Conservation (phyloP, 1,140 invertebrate species). For the Euschistus heros region DNA sequence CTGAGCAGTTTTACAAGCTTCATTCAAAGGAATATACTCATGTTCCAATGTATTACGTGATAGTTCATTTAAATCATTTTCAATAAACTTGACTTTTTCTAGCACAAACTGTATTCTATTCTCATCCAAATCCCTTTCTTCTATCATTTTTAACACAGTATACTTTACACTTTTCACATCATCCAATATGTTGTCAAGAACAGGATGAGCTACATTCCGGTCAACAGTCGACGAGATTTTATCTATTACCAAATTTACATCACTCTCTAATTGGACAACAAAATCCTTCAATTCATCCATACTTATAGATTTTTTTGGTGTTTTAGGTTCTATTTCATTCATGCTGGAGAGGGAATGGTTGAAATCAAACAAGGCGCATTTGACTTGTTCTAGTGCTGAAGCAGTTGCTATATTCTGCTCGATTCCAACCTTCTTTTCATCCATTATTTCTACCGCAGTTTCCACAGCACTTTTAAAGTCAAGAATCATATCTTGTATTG, state of each 20-base stretch:
- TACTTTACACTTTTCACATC: conserved; percentile 22
- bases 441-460: conserved; percentile 12
- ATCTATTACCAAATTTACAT: conserved; percentile 15
- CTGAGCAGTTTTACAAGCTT: conserved; percentile 11
- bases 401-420: conserved; percentile 10
- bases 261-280: conserved; percentile 16
- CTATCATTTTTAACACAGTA: conserved; percentile 15
- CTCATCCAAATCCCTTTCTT: conserved; percentile 11
- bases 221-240: conserved; percentile 5
- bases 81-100: conserved; percentile 16
- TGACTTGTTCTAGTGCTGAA: conserved; percentile 15
- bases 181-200: conserved; percentile 18
- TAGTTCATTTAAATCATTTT: conserved; percentile 10
- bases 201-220: conserved; percentile 17
- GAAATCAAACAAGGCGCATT: conserved; percentile 9
- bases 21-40: conserved; percentile 2
- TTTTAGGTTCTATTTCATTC: conserved; percentile 5
- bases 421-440: conserved; percentile 9
- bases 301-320: conserved; percentile 7
- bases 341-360: conserved; percentile 4
- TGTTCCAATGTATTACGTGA: conserved; percentile 9
- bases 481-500: conserved; percentile 20
- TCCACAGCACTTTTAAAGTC: conserved; percentile 21
- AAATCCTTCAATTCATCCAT: conserved; percentile 19
- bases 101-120: conserved; percentile 15